A percentile compares a stretch with the other conserved stretches of the same genome.
phyloP scores from a whole-genome alignment of 2,797 vertebrate species.

The Rhinogobio ventralis region DNA sequence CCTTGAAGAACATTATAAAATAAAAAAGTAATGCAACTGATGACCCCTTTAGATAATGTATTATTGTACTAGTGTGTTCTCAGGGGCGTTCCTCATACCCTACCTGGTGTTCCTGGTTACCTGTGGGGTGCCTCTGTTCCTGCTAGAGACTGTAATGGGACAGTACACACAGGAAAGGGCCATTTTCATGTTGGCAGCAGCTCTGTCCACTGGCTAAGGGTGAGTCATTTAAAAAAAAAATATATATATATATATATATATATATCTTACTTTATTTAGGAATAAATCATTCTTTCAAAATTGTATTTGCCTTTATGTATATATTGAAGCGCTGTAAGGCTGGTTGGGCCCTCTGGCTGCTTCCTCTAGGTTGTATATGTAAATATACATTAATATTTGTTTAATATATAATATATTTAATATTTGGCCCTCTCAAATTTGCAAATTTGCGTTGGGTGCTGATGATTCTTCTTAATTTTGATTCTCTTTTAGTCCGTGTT shows the following conservation, averaged over 20 bases:
- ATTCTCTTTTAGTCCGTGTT: not conserved
- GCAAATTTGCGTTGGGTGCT: not conserved
- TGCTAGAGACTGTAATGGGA: constrained; percentile 74
- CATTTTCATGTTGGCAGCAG: constrained; percentile 76
- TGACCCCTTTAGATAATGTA: not conserved
- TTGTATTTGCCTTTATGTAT: too few relatives aligned
- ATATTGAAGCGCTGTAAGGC: not conserved
- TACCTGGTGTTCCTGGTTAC: constrained; percentile 76
- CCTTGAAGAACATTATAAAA: too few relatives aligned
- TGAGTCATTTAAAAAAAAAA: too few relatives aligned
- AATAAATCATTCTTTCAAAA: too few relatives aligned
- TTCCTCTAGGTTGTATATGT: too few relatives aligned
- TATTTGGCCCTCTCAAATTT: too few relatives aligned
- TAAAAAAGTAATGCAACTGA: too few relatives aligned
- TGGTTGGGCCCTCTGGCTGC: not conserved
- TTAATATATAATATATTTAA: too few relatives aligned
- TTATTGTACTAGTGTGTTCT: not conserved
- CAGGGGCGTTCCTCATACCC: constrained; percentile 79
- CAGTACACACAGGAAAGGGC: constrained; percentile 75
- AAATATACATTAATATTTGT: too few relatives aligned
- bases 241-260: too few relatives aligned
- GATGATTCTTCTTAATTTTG: not conserved
- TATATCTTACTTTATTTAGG: too few relatives aligned
- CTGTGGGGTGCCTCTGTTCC: constrained; percentile 74
- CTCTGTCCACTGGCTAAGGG: constrained; percentile 76